A percentile compares a stretch with the other conserved stretches of the same genome.
Conservation (phyloP, 2,888 invertebrate species). For the Drosophila mimetica region DNA sequence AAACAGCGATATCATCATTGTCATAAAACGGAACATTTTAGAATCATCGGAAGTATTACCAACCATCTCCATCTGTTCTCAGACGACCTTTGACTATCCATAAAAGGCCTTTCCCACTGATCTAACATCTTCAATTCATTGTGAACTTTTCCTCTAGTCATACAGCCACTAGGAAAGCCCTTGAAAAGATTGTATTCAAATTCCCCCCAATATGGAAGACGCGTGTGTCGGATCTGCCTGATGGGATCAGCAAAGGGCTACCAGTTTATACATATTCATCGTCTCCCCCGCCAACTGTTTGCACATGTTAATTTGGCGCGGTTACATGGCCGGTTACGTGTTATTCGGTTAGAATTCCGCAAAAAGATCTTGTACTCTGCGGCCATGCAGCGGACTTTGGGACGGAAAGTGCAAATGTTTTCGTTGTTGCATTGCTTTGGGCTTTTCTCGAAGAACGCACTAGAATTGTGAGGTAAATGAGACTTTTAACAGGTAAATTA, state of each 20-base stretch:
- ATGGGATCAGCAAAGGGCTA: constrained; percentile 41
- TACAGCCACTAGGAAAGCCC: constrained; percentile 30
- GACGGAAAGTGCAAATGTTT: constrained; percentile 29
- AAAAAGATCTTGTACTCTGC: constrained; percentile 30
- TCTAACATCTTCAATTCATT: background rate
- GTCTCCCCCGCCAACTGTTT: constrained; percentile 39
- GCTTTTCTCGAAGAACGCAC: constrained; percentile 14
- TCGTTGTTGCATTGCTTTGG: constrained; percentile 17
- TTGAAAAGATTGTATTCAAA: constrained; percentile 23
- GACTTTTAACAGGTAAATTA: constrained; percentile 46
- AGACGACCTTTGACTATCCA: constrained; percentile 1
- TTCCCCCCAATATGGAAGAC: constrained; percentile 29
- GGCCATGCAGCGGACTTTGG: constrained; percentile 41
- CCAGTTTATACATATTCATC: constrained; percentile 34
- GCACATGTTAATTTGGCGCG: constrained; percentile 31
- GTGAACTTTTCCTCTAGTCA: constrained; percentile 23
- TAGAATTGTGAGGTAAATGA: constrained; percentile 20
- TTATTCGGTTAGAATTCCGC: constrained; percentile 40
- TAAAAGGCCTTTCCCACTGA: constrained; percentile 9
- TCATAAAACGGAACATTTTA: constrained; percentile 1
- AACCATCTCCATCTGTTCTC: background rate
- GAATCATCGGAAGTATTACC: background rate
- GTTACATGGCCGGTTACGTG: constrained; percentile 26
- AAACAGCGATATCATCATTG: too few species aligned
- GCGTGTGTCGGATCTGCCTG: constrained; percentile 39